These are phyloP conservation scores for Thunnus thynnus DNA, from an alignment of 2,113 vertebrate species.

Conservation along the genomic window DNA sequence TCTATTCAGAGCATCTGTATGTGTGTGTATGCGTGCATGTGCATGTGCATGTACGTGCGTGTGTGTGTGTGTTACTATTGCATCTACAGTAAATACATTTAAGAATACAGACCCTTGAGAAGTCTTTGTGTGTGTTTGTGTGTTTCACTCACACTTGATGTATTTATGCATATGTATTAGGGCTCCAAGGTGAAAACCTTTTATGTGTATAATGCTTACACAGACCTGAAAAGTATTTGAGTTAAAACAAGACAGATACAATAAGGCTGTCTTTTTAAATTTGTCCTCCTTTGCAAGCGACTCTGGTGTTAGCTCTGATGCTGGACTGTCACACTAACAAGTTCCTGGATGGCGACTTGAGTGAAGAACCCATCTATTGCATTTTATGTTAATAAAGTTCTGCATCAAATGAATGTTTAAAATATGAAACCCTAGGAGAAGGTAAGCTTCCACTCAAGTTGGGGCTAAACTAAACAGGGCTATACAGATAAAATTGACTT, in stretches of 20 bases:
- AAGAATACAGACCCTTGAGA: not conserved
- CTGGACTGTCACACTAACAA: not conserved
- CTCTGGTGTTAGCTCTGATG: not conserved
- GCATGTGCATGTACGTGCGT: slow-evolving; percentile 4
- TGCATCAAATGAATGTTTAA: not conserved
- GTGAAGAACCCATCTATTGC: not conserved
- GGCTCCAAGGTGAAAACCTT: not conserved
- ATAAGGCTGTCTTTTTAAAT: not conserved
- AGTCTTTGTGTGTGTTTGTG: not conserved
- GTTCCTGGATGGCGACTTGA: not conserved
- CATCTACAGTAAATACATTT: slow-evolving; percentile 22
- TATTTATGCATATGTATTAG: not conserved
- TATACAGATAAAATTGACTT: too few relatives aligned
- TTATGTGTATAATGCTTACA: not conserved
- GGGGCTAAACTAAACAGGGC: too few relatives aligned
- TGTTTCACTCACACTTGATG: not conserved
- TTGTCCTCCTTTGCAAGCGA: not conserved
- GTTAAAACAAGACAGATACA: not conserved
- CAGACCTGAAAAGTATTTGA: too few relatives aligned
- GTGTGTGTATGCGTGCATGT: not conserved
- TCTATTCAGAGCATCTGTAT: not conserved
- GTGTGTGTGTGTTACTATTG: slow-evolving; percentile 8
- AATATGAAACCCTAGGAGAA: not conserved
- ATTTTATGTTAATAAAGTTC: not conserved
- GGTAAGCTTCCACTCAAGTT: not conserved